Evolutionary conservation across 1,140 invertebrate genomes (phyloP).

Genomic region (Caenorhabditis remanei): DNA sequence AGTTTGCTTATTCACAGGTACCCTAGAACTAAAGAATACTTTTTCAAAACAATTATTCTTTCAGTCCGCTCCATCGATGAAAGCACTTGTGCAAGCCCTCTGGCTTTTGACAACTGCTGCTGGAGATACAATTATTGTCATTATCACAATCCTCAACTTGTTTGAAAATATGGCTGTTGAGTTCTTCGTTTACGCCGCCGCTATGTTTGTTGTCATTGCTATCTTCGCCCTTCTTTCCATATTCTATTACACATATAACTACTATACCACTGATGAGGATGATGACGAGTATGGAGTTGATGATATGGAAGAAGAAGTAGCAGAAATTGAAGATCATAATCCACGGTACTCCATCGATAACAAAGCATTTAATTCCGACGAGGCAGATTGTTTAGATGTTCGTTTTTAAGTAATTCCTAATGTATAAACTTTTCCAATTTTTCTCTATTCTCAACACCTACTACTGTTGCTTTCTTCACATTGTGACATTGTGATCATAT

Average conservation of each 20-base stretch:
- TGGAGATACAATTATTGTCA: slow-evolving; percentile 90
- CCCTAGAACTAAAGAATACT: not conserved
- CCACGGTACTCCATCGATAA: slow-evolving; percentile 12
- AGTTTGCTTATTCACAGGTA: slow-evolving; percentile 78
- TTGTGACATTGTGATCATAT: slow-evolving; percentile 10
- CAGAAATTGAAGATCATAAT: not conserved
- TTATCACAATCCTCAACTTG: slow-evolving; percentile 84
- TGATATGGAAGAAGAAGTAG: not conserved
- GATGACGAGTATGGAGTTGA: slow-evolving; percentile 44
- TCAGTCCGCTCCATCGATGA: slow-evolving; percentile 79
- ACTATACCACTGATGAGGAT: slow-evolving; percentile 63
- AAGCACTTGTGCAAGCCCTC: slow-evolving; percentile 85
- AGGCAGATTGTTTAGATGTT: slow-evolving; percentile 15
- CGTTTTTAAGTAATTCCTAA: slow-evolving; percentile 23
- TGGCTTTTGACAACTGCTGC: slow-evolving; percentile 91
- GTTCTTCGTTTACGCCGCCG: slow-evolving; percentile 65
- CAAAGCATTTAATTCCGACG: slow-evolving; percentile 10
- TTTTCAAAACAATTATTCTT: not conserved
- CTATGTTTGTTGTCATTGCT: slow-evolving; percentile 63
- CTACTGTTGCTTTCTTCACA: slow-evolving; percentile 35
- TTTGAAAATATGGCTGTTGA: slow-evolving; percentile 81
- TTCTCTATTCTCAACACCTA: not conserved
- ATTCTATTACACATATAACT: slow-evolving; percentile 69
- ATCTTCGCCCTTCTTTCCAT: slow-evolving; percentile 64
- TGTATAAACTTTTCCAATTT: slow-evolving; percentile 1